Evolutionary conservation across 1,140 invertebrate genomes (phyloP), one percentile per base, ranked within the genome.

Genomic region (Ceratosolen fusciceps): DNA sequence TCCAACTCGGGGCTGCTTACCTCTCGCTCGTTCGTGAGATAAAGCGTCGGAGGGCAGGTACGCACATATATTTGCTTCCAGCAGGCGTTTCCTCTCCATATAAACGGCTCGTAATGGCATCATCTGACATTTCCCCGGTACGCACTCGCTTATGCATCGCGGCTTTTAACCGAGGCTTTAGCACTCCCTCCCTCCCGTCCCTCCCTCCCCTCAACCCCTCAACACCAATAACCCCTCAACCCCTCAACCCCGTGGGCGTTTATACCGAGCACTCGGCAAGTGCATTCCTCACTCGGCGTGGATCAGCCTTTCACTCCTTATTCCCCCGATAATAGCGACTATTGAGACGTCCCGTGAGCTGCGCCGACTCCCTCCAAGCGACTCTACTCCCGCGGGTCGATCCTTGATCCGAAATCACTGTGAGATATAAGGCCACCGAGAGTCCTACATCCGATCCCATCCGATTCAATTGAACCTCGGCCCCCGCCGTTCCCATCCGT

Each of bases 101-200:
- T 72, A 71, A 79, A 79, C 77, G 54, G 56, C 43, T 79, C 60
- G 77, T 79, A 79, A 79, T 74, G 58, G 58, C 71, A 74, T 72
- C 77, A 73, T 43, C 58, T 71, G 60, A 47, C 77, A 74, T 54
- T 67, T 37, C 34, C 31, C n/a, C n/a, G n/a, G n/a, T n/a, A 73
- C 52, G 52, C 52, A 56, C 9, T 52, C 68, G 68, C 68, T 71
- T 62, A 62, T 62, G 31, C 58, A 62, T 24, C 58, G 29, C 26
- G 52, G 71, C 39, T 49, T 43, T 49, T 71, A 62, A 62, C 68
- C 21, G 43, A 19, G 24, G 47, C 68, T 29, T 71, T 31, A 52
- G 43, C 49, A n/a, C 31, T 12, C n/a, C n/a, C n/a, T n/a, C n/a
- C n/a, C n/a, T n/a, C n/a, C n/a, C n/a, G n/a, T n/a, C n/a, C n/a